Base-by-base conservation (phyloP, 2,113 vertebrate species). In the Varanus salvator region DNA sequence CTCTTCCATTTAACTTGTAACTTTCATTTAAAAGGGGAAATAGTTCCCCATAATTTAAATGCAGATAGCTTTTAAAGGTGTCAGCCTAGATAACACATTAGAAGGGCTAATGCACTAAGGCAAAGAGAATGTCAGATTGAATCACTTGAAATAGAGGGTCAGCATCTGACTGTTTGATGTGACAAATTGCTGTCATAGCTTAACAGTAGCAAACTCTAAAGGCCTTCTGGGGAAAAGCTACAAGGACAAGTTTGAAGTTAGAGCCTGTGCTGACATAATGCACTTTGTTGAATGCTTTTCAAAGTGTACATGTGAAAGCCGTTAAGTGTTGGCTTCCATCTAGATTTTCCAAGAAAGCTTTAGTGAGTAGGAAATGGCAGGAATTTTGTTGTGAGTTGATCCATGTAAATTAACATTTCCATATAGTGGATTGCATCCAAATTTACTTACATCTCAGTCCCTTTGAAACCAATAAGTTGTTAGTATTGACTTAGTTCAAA, bases 41-140 rank as follows among this genome's bases (percentile, higher is more conserved):
- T 91, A 54, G 7, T 96, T 94, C 96, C 90, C 84, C 84, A 21
- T 89, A 82, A 92, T 95, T 95, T 95, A 90, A 90, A 80, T 95
- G 80, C n/a, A 81, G 88, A 85, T 94, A 78, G 0, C 1, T 91
- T 90, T 89, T 91, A 90, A 94, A 93, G 77, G 69, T 92, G 82
- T 87, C 93, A 92, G 38, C 81, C 44, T 91, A 69, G 90, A 89
- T 89, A 94, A 93, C 75, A 4, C 78, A 93, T 94, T 57, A 89
- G 90, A 90, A 93, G 88, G 80, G 80, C 44, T 94, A 89, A 87
- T 90, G 69, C 88, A 52, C 80, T 66, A 76, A 94, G 89, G 85
- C 90, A 90, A 76, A 90, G 64, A 88, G 89, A 91, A 84, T 68
- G 80, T 95, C 94, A 96, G 91, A 95, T 92, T 76, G 92, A 95